Evolutionary conservation across 2,888 invertebrate species (phyloP).

Genomic region (Colletes collaris): DNA sequence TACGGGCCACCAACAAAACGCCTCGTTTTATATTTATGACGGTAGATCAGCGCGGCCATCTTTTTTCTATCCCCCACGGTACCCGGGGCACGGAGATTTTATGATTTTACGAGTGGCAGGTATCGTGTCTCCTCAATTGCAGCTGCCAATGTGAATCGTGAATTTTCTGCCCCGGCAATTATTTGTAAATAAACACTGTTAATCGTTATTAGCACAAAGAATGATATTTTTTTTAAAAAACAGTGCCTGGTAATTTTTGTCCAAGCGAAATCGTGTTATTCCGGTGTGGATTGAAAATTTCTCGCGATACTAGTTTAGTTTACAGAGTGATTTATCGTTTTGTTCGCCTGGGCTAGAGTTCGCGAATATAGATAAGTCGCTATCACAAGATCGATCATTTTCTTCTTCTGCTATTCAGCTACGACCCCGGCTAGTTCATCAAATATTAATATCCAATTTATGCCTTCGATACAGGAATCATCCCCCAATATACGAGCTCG

Average conservation of each 20-base stretch:
- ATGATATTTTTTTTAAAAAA: too few species aligned
- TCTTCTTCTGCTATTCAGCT: slow-evolving; percentile 12
- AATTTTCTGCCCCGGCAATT: too few species aligned
- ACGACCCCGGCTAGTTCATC: slow-evolving; percentile 66
- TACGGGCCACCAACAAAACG: slow-evolving; percentile 72
- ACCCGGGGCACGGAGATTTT: slow-evolving; percentile 11
- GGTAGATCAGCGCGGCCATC: slow-evolving; percentile 70
- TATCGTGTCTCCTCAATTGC: slow-evolving; percentile 15
- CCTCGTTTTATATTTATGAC: slow-evolving; percentile 75
- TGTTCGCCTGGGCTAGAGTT: not conserved
- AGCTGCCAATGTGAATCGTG: slow-evolving; percentile 2
- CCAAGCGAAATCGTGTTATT: too few species aligned
- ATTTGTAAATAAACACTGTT: too few species aligned
- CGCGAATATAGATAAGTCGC: slow-evolving; percentile 17
- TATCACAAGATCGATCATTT: slow-evolving; percentile 43
- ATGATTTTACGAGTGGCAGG: slow-evolving; percentile 54
- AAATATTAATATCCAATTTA: slow-evolving; percentile 81
- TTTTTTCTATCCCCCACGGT: not conserved
- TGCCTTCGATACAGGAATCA: slow-evolving; percentile 73
- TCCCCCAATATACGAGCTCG: slow-evolving; percentile 57
- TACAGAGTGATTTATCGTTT: too few species aligned
- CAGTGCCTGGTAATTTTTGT: too few species aligned
- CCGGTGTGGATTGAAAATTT: too few species aligned
- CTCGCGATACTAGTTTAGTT: too few species aligned
- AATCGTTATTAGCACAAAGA: too few species aligned